A percentile compares a stretch with the other conserved stretches of the same genome.
Evolutionary conservation across 2,113 vertebrate genomes (phyloP).

Genomic region (Semnornis frantzii): DNA sequence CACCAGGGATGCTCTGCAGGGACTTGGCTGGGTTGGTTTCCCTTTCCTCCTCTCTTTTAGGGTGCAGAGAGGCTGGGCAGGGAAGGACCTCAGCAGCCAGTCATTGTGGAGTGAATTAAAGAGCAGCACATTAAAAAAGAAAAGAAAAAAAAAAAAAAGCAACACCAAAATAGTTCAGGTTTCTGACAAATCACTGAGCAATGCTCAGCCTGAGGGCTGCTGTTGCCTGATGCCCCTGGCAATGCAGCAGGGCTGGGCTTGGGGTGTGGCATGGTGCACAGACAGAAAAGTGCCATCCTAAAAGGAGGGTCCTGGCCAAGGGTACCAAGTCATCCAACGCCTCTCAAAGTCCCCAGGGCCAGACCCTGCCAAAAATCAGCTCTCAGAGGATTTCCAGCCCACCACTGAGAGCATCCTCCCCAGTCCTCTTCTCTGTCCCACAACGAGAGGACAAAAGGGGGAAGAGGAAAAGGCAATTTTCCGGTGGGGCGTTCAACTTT

Average conservation of each 20-base stretch:
- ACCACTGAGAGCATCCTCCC: neutral
- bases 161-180: neutral
- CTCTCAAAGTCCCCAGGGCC: neutral
- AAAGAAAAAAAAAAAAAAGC: neutral
- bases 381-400: rapidly evolving
- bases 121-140: neutral
- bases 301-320: neutral
- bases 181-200: neutral
- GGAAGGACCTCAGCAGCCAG: neutral
- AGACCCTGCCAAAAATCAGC: neutral
- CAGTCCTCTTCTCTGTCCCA: neutral
- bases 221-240: neutral
- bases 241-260: neutral
- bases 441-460: neutral
- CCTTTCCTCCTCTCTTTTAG: neutral
- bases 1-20: rapidly evolving
- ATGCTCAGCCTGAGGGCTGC: neutral
- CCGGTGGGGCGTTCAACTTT: rapidly evolving
- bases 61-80: neutral
- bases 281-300: too few relatives aligned
- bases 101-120: neutral
- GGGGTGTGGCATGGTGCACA: rapidly evolving
- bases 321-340: rapidly evolving
- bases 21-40: rapidly evolving
- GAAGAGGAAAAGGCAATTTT: neutral